Percentiles rank a stretch among this genome's conserved stretches.
These are phyloP conservation scores for Temnopleurus reevesii DNA, from an alignment of 53 echinoderm and acorn worm genomes.

Conservation along the genomic window DNA sequence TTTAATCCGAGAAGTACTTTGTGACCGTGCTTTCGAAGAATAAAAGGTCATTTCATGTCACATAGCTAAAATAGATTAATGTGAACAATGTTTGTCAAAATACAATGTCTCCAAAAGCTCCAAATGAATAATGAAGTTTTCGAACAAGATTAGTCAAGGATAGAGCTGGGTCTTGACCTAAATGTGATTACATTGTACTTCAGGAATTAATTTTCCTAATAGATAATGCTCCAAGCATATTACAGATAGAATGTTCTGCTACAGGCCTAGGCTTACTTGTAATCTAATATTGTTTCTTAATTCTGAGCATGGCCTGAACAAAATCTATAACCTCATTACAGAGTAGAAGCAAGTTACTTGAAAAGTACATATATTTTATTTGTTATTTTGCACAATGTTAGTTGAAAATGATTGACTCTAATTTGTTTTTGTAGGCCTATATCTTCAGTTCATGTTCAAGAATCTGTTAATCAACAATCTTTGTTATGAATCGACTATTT, in stretches of 20 bases:
- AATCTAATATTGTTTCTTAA: neutral
- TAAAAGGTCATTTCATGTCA: neutral
- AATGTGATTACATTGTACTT: neutral
- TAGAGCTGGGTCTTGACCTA: neutral
- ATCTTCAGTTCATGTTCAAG: too few species aligned
- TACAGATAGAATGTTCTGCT: neutral
- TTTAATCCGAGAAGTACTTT: neutral
- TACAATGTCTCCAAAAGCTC: neutral
- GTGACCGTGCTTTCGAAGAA: neutral
- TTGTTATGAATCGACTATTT: too few species aligned
- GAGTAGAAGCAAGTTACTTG: too few species aligned
- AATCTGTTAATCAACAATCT: too few species aligned
- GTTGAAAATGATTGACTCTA: too few species aligned
- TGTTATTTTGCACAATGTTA: too few species aligned
- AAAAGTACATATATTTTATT: too few species aligned
- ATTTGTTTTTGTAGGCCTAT: too few species aligned
- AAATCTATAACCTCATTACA: too few species aligned
- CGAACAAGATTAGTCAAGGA: neutral
- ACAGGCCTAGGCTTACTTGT: too few species aligned
- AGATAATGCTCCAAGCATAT: neutral
- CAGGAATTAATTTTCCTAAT: slow-evolving; percentile 5
- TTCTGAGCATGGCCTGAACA: too few species aligned
- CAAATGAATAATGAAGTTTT: neutral
- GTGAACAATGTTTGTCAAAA: neutral
- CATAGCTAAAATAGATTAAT: neutral